These are phyloP conservation scores for Myrmophylax atrothorax DNA, from an alignment of 2,113 vertebrate species.

Conservation along the genomic window DNA sequence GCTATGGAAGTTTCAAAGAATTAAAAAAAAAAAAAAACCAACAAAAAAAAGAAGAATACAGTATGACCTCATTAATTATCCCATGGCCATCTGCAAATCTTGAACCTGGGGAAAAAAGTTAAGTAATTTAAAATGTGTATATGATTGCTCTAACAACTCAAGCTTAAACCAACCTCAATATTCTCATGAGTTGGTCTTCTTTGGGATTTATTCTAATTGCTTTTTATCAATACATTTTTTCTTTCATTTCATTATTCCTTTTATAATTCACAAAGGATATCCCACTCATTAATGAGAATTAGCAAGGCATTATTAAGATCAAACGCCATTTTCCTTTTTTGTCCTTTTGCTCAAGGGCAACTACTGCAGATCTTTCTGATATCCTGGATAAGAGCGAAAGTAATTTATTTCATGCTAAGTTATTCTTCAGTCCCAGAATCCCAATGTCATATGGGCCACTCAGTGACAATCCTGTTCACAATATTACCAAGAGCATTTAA, in stretches of 20 bases:
- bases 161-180: background rate
- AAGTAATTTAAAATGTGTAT: background rate
- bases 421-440: background rate
- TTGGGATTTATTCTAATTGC: slow-evolving; percentile 59
- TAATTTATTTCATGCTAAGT: background rate
- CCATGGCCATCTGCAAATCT: background rate
- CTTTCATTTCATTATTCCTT: slow-evolving; percentile 34
- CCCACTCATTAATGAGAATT: slow-evolving; percentile 47
- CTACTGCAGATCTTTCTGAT: background rate
- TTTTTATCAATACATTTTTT: slow-evolving; percentile 55
- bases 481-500: background rate
- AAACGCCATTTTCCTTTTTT: slow-evolving; percentile 6
- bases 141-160: background rate
- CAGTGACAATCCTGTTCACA: background rate
- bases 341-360: slow-evolving; percentile 23
- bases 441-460: background rate
- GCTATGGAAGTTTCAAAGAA: background rate
- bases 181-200: slow-evolving; percentile 8
- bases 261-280: slow-evolving; percentile 53
- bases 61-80: background rate
- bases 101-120: background rate
- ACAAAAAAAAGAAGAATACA: background rate
- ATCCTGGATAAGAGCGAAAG: background rate
- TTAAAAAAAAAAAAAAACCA: background rate
- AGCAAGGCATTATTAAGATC: slow-evolving; percentile 24